Evolutionary conservation across 2,888 invertebrate species (phyloP), one percentile per base, ranked within the genome.

Genomic region (Onchidella celtica): DNA sequence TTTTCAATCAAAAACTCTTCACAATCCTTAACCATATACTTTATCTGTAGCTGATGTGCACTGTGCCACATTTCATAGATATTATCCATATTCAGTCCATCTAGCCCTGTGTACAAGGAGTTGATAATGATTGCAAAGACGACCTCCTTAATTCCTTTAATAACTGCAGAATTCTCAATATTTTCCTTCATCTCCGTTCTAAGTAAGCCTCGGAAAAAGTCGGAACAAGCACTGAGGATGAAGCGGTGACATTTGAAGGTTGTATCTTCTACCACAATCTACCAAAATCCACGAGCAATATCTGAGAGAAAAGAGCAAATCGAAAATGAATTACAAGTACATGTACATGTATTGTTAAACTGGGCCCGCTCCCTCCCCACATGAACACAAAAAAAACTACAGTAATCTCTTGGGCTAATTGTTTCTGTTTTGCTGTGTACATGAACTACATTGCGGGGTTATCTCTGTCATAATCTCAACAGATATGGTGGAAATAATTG

Each of bases 111-210:
- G 73, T 73, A 73, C 61, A 73, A 24, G 9, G 55, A 11, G 36
- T 57, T 27, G 2, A 61, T 34, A 73, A 73, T 73, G 34, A 32
- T 24, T 57, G 32, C 38, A 61, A 73, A 73, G n/a, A 61, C 38
- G n/a, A 3, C 9, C 3, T 17, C 24, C 34, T 59, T 59, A 6
- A 47, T 17, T 11, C 47, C 47, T 17, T 6, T 47, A 6, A 47
- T 6, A 47, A 6, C 17, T 17, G 47, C 47, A 47, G 9, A 4
- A 0, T 2, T n/a, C 1, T 36, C 29, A 14, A 24, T n/a, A 34
- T 17, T 36, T 38, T 38, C 47, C 4, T 1, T 29, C 3, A n/a
- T 21, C 6, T 1, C 11, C 0, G 36, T 1, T n/a, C 27, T 4
- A 21, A 36, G 38, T 21, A 38, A 36, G 24, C 24, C 17, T 36